Evolutionary conservation across 2,113 vertebrate genomes (phyloP), one percentile per base, ranked within the genome.

Genomic region (Leucopternis melanops): DNA sequence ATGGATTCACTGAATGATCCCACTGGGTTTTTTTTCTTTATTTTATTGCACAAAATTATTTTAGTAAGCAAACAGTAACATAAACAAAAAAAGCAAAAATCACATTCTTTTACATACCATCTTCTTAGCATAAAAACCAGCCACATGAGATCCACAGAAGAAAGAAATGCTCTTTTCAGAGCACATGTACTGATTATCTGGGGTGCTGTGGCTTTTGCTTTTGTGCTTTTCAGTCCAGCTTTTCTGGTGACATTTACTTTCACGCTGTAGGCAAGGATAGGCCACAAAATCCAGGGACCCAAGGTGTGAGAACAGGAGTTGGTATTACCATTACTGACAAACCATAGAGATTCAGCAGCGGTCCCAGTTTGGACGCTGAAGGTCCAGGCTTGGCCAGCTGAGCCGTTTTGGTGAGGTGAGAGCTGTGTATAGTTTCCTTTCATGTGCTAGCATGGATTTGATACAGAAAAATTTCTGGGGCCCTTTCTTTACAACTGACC

Each of bases 211-310:
- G n/a, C 27, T 89, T 92, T 73, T 63, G 14, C 16, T 67, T 85
- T 52, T 67, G 20, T 50, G 31, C 40, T 73, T 88, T 80, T 66
- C 50, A 40, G 19, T 45, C 47, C 52, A 80, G 49, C 16, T 80
- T 70, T 93, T 89, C 45, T 70, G 17, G 11, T 36, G 21, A 49
- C 2, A 3, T 78, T 83, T 88, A 61, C 10, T 71, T 61, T 29
- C 27, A 54, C 0, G 0, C 19, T 38, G 12, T 32, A 67, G 18
- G 11, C 5, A 8, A 72, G 18, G 45, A 63, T 8, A 65, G 34
- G 31, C 34, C 14, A 75, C 80, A 66, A 50, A 79, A 42, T 38
- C 18, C 57, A 69, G 36, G 16, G 23, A 73, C 13, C 5, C 16
- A 31, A 78, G 8, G 19, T 38, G 32, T 54, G 63, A 78, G 36